Percentiles rank a stretch among this genome's conserved stretches.
These are phyloP conservation scores for Eurystomus gularis DNA, from an alignment of 2,113 vertebrate genomes.

Conservation along the genomic window DNA sequence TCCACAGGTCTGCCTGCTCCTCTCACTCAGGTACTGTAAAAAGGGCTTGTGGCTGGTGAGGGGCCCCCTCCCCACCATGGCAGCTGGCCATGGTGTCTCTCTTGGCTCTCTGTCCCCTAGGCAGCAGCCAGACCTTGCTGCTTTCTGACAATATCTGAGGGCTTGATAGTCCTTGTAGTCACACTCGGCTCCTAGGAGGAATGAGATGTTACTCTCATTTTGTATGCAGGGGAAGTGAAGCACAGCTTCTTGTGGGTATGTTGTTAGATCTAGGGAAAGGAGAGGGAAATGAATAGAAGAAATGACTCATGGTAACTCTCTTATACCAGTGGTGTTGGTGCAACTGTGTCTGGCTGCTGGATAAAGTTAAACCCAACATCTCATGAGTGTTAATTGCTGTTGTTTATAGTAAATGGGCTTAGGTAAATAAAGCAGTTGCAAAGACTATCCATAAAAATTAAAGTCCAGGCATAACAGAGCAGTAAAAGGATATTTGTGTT, in stretches of 20 bases:
- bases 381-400: background rate
- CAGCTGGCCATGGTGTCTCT: background rate
- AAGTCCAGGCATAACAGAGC: background rate
- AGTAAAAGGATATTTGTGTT: background rate
- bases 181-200: background rate
- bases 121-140: background rate
- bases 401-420: background rate
- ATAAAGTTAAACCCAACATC: background rate
- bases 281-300: background rate
- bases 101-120: background rate
- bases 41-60: background rate
- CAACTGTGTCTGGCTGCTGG: background rate
- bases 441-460: background rate
- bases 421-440: background rate
- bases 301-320: background rate
- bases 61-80: fast-evolving
- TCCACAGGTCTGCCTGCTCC: background rate
- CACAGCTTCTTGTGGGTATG: background rate
- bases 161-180: background rate
- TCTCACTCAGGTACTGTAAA: background rate
- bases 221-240: background rate
- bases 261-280: background rate
- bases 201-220: background rate
- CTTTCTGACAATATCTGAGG: background rate
- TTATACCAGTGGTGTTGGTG: background rate